phyloP scores from a whole-genome alignment of 2,113 vertebrate species.

The Mustela nigripes region DNA sequence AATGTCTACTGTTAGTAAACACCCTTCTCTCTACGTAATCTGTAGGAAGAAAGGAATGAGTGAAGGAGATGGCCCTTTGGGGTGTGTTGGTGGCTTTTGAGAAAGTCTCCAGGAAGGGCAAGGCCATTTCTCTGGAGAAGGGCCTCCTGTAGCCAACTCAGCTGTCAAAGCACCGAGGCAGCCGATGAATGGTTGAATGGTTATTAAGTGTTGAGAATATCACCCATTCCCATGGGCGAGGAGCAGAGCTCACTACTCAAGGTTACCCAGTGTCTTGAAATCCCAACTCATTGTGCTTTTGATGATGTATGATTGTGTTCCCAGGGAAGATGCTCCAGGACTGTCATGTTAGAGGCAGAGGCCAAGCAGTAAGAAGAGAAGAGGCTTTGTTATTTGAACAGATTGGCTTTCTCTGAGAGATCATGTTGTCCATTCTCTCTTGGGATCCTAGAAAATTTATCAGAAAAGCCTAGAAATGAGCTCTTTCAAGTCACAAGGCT shows the following conservation, averaged over 20 bases:
- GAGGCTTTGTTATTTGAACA: not conserved
- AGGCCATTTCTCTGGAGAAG: not conserved
- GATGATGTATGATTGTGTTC: not conserved
- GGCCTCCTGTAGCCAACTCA: not conserved
- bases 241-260: not conserved
- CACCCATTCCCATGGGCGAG: fast-evolving
- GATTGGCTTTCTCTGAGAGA: not conserved
- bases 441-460: not conserved
- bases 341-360: not conserved
- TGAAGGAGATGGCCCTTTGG: not conserved
- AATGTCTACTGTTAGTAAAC: not conserved
- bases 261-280: not conserved
- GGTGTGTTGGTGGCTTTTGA: not conserved
- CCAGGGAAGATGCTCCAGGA: not conserved
- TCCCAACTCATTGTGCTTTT: not conserved
- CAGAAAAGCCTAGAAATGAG: not conserved
- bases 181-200: fast-evolving
- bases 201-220: not conserved
- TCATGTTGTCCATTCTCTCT: fast-evolving
- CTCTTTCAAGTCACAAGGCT: not conserved
- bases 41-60: not conserved
- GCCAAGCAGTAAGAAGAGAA: not conserved
- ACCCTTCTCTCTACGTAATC: not conserved
- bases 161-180: not conserved
- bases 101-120: not conserved